Evolutionary conservation across 2,888 invertebrate genomes (phyloP).

Genomic region (Plagodis dolabraria): DNA sequence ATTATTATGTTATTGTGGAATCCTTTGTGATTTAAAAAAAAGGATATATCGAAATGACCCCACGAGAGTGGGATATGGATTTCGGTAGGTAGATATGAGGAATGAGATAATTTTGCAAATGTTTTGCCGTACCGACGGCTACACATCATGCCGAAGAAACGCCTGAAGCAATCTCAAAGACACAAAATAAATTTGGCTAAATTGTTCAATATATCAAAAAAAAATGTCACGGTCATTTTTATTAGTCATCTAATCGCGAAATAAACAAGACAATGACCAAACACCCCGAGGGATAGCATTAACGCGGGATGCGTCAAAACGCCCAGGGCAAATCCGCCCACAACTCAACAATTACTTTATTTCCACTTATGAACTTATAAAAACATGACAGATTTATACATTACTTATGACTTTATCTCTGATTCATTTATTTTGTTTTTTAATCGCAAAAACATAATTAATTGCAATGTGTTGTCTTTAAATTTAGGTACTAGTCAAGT

Average conservation of each 20-base stretch:
- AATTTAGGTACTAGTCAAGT: no score
- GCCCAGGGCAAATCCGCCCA: slow-evolving; percentile 48
- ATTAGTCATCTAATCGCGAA: slow-evolving; percentile 39
- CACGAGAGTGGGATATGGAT: no score
- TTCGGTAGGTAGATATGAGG: no score
- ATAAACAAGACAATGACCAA: slow-evolving; percentile 40
- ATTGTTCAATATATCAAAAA: slow-evolving; percentile 38
- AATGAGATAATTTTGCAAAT: no score
- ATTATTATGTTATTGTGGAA: no score
- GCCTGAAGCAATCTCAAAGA: slow-evolving; percentile 31
- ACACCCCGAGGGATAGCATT: slow-evolving; percentile 33
- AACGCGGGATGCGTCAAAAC: slow-evolving; percentile 36
- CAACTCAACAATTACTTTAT: slow-evolving; percentile 47
- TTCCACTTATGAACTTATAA: slow-evolving; percentile 41
- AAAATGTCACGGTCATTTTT: slow-evolving; percentile 37
- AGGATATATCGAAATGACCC: no score
- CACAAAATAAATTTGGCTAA: slow-evolving; percentile 30
- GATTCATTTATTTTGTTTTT: slow-evolving; percentile 16
- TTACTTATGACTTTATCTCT: slow-evolving; percentile 20
- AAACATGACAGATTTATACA: slow-evolving; percentile 35
- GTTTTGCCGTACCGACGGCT: no score
- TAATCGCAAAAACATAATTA: not conserved
- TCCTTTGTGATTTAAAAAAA: no score
- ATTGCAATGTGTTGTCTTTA: no score
- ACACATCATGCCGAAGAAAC: not conserved